Evolutionary conservation across 2,888 invertebrate species (phyloP), one percentile per base, ranked within the genome.

Genomic region (Petrolisthes cinctipes): DNA sequence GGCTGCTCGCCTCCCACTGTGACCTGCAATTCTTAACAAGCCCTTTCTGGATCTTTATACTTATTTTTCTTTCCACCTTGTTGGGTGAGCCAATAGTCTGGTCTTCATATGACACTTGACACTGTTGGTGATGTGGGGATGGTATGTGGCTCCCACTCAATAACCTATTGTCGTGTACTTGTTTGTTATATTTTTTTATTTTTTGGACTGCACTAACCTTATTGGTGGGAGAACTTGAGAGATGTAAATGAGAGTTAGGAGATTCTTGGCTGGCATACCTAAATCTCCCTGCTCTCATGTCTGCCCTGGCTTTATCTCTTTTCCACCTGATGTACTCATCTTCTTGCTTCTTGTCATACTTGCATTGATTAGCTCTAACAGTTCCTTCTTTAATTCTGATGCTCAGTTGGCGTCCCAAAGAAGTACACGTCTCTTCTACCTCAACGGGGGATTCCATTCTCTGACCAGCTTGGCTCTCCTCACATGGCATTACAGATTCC

Each of bases 21-120:
- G 83, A 57, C 37, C 68, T 83, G 61, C 53, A 87, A 23, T 81
- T 61, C 54, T 83, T 78, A 4, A 87, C 87, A 37, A 83, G n/a
- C 4, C 87, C 87, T 68, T 79, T 87, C 81, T 87, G 83, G 14
- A 87, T 80, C 81, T 87, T 73, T 11, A 87, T 61, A 37, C 87
- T 87, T 4, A 71, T 80, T 54, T 83, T 87, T 17, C 87, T 83
- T 17, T 61, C 71, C 57, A 83, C 73, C 53, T 79, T 83, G 14
- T 61, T 9, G 37, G 37, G 37, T 51, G 51, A 51, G 71, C 53
- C 61, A 17, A 37, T 14, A 0, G 53, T 56, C n/a, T 80, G 71
- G 20, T 80, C 83, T 23, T 83, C 83, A 37, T 81, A 14, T n/a
- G 37, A n/a, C 37, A 37, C 37, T 37, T 37, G 37, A 37, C 37